Evolutionary conservation across 2,888 invertebrate genomes (phyloP).

Genomic region (Anorthoa munda): DNA sequence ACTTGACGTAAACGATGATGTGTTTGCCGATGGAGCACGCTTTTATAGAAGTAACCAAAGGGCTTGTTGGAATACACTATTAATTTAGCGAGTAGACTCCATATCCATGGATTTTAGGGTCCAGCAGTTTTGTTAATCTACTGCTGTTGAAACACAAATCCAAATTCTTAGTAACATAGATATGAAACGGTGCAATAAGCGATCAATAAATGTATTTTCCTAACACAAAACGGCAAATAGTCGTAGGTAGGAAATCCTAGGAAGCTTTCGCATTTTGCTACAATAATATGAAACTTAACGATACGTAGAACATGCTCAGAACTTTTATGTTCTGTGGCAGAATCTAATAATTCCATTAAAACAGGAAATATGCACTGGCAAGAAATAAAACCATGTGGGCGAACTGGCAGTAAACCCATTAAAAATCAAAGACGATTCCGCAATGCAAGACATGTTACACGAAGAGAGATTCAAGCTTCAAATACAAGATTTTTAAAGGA

Average conservation of each 20-base stretch:
- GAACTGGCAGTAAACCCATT: conserved; percentile 24
- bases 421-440: conserved; percentile 46
- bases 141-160: neutral
- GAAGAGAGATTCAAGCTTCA: neutral
- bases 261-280: neutral
- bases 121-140: too few relatives aligned
- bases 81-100: too few relatives aligned
- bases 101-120: too few relatives aligned
- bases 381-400: conserved; percentile 27
- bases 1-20: too few relatives aligned
- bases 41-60: too few relatives aligned
- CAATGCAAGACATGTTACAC: conserved; percentile 9
- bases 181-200: too few relatives aligned
- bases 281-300: conserved; percentile 16
- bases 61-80: too few relatives aligned
- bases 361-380: conserved; percentile 25
- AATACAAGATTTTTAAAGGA: too few relatives aligned
- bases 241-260: too few relatives aligned
- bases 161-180: too few relatives aligned
- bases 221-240: neutral
- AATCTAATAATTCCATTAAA: conserved; percentile 27
- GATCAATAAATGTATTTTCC: neutral
- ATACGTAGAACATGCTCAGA: conserved; percentile 5
- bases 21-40: too few relatives aligned
- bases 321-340: neutral